Conservation (phyloP, 92 coral and sea anemone species). For the Epizoanthus illoricatus region DNA sequence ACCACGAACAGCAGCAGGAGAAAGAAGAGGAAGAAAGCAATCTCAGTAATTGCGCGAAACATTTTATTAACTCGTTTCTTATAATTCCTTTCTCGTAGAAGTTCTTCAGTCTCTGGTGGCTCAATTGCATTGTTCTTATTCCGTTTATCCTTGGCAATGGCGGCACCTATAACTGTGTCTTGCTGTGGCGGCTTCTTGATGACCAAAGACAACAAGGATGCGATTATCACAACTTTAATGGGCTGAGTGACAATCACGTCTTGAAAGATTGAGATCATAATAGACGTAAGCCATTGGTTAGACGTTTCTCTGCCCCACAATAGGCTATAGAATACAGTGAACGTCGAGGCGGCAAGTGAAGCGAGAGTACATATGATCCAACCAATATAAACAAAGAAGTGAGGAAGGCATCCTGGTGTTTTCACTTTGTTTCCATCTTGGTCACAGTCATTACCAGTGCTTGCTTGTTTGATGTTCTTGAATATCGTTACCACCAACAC, state of each 20-base stretch:
- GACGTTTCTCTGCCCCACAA: constrained; percentile 90
- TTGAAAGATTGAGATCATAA: constrained; percentile 86
- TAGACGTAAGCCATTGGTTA: constrained; percentile 86
- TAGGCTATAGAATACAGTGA: constrained; percentile 80
- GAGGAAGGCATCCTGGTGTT: constrained; percentile 75
- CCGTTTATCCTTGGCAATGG: constrained; percentile 43
- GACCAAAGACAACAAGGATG: constrained; percentile 69
- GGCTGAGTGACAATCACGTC: constrained; percentile 84
- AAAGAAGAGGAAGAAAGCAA: constrained; percentile 47
- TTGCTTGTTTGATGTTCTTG: constrained; percentile 57
- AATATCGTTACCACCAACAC: constrained; percentile 80
- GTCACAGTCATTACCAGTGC: constrained; percentile 2
- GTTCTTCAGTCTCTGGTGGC: constrained; percentile 57
- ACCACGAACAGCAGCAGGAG: constrained; percentile 61
- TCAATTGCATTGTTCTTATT: constrained; percentile 26
- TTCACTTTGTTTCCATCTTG: constrained; percentile 12
- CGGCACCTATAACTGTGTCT: constrained; percentile 64
- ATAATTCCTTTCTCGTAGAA: constrained; percentile 60
- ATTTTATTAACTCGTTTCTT: constrained; percentile 62
- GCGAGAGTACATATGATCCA: constrained; percentile 79
- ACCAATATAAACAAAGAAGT: constrained; percentile 68
- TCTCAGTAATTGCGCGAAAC: constrained; percentile 61
- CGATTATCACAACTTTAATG: constrained; percentile 72
- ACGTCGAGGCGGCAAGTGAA: constrained; percentile 66
- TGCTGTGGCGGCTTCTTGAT: constrained; percentile 79